Evolutionary conservation across 2,888 invertebrate species (phyloP).

Genomic region (Silvanus unidentatus): DNA sequence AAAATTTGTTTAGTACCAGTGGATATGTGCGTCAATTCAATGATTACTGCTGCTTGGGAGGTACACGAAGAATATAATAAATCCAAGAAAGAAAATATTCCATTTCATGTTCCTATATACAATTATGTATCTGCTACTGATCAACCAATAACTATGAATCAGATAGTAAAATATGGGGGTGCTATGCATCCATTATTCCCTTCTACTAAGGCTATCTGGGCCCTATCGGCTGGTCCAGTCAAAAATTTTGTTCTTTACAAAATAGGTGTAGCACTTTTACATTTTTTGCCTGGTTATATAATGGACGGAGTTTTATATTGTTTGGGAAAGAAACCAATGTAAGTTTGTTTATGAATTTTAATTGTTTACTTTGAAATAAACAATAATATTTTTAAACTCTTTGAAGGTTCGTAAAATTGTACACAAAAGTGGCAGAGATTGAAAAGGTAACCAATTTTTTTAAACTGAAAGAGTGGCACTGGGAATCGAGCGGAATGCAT

Average conservation of each 20-base stretch:
- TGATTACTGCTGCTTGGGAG: conserved; percentile 74
- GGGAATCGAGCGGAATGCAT: conserved; percentile 58
- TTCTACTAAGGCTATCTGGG: conserved; percentile 62
- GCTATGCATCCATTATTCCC: too few relatives aligned
- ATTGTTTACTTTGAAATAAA: neutral
- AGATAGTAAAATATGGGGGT: conserved; percentile 53
- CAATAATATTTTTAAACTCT: conserved; percentile 3
- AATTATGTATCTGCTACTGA: conserved; percentile 82
- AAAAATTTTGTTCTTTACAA: conserved; percentile 54
- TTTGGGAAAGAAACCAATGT: conserved; percentile 58
- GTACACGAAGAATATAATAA: conserved; percentile 34
- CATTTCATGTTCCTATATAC: conserved; percentile 63
- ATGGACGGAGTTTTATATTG: conserved; percentile 53
- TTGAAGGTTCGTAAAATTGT: conserved; percentile 69
- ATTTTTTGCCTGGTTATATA: conserved; percentile 60
- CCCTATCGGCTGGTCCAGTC: conserved; percentile 60
- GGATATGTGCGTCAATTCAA: conserved; percentile 76
- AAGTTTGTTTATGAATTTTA: conserved; percentile 28
- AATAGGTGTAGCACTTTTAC: conserved; percentile 59
- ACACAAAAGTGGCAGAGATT: conserved; percentile 74
- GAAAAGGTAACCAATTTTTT: conserved; percentile 71
- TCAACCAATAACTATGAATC: conserved; percentile 66
- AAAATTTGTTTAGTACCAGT: conserved; percentile 73
- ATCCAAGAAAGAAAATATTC: conserved; percentile 11
- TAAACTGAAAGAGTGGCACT: conserved; percentile 64